Evolutionary conservation across 2,888 invertebrate species (phyloP).

Genomic region (Cataglyphis rosenhaueri): DNA sequence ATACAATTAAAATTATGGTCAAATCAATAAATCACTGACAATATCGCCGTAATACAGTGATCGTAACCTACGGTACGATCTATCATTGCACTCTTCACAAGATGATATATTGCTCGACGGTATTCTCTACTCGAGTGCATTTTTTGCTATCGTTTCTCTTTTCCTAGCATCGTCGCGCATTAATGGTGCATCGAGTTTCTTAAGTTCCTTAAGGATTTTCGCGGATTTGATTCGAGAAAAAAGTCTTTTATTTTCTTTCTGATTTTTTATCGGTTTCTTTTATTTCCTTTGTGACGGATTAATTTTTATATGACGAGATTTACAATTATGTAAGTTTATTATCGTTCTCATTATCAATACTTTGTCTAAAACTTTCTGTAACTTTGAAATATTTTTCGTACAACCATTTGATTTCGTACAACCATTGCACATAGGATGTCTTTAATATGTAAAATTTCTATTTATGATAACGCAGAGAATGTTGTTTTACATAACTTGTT

Average conservation of each 20-base stretch:
- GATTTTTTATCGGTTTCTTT: slow-evolving; percentile 4
- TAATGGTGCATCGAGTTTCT: slow-evolving; percentile 18
- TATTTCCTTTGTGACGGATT: background rate
- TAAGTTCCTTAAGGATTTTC: background rate
- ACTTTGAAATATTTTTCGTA: background rate
- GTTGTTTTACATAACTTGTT: slow-evolving; percentile 12
- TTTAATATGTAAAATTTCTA: background rate
- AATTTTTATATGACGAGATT: slow-evolving; percentile 1
- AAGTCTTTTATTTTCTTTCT: background rate
- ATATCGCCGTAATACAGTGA: slow-evolving; percentile 7
- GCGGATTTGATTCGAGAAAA: background rate
- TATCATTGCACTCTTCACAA: slow-evolving; percentile 43
- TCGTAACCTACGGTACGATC: slow-evolving; percentile 17
- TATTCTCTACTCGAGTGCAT: slow-evolving; percentile 42
- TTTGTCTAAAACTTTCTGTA: background rate
- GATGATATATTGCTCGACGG: slow-evolving; percentile 45
- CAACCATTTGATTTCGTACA: background rate
- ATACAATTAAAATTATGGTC: slow-evolving; percentile 35
- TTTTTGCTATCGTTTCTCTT: slow-evolving; percentile 39
- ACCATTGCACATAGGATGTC: background rate
- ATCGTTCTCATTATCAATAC: background rate
- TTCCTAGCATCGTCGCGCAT: background rate
- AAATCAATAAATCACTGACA: slow-evolving; percentile 37
- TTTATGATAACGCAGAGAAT: background rate
- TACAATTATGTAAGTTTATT: background rate